Conservation (phyloP, 30 jellyfish, hydroid and myxozoan species). For the Pelagia noctiluca region DNA sequence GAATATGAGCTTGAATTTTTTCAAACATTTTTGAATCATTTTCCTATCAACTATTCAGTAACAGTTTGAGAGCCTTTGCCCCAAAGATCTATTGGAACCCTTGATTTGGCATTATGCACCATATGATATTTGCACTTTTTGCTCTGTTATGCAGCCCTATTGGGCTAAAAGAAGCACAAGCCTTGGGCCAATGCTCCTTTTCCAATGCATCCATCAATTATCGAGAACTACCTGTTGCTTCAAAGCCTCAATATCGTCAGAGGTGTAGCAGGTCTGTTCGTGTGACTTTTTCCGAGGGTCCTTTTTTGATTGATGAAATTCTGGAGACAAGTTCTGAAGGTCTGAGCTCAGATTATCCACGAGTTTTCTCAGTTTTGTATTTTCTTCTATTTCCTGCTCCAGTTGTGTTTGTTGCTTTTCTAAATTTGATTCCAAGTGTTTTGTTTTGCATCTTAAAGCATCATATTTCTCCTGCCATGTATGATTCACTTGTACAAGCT, state of each 20-base stretch:
- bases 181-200: no score
- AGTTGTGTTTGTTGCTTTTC: conserved; percentile 17
- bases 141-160: no score
- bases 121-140: no score
- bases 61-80: no score
- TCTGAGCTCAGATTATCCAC: conserved; percentile 36
- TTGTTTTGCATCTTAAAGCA: background rate
- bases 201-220: no score
- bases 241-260: conserved; percentile 70
- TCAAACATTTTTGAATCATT: no score
- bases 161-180: no score
- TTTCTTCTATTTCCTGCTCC: conserved; percentile 39
- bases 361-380: conserved; percentile 23
- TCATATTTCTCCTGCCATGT: conserved; percentile 51
- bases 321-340: conserved; percentile 9
- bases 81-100: no score
- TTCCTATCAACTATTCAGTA: no score
- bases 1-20: no score
- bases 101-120: no score
- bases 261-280: background rate
- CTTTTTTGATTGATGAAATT: background rate
- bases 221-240: conserved; percentile 83
- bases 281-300: background rate
- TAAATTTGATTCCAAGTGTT: conserved; percentile 23
- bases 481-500: conserved; percentile 47